Base-by-base conservation (phyloP, 2,888 invertebrate genomes). In the Tachina fera region DNA sequence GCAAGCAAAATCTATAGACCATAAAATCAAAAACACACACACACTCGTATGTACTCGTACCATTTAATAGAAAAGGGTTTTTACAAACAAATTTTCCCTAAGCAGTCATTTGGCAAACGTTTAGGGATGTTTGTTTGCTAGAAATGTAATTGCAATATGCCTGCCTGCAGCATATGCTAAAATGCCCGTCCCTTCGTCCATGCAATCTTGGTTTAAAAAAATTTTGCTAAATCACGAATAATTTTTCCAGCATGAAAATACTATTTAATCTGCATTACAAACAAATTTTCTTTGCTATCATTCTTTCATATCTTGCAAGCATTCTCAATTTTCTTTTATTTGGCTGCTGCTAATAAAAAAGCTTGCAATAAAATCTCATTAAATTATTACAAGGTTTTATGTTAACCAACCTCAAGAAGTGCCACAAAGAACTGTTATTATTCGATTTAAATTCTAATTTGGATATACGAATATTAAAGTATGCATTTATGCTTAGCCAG, bases 101-200 rank as follows among this genome's bases (percentile, higher is more conserved):
- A 53, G 5, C 53, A 75, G 13, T 65, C 51, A 43, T 22, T 78
- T 78, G 61, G 51, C 78, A 70, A 70, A 43, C 60, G 53, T 61
- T 78, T 68, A 78, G 43, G 60, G 60, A 39, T 60, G n/a, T 61
- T 70, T 60, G n/a, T 61, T 70, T 61, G 78, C 70, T 70, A 70
- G 53, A 78, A 78, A 78, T 63, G 45, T 63, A 71, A 71, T 63
- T 78, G 31, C 60, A 70, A 67, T 16, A 9, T 16, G 53, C 51
- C 68, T 61, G 78, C 60, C 71, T 71, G 79, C 53, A 79, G 53
- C 19, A 63, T 22, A 58, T 47, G 47, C 58, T 31, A 16, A 19
- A 13, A 53, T 19, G 2, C 6, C 31, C 31, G 31, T 31, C 31
- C n/a, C n/a, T n/a, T n/a, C 31, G 31, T 78, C 45, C 45, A 71